phyloP scores from a whole-genome alignment of 2,797 vertebrate species.

The Morus bassanus region DNA sequence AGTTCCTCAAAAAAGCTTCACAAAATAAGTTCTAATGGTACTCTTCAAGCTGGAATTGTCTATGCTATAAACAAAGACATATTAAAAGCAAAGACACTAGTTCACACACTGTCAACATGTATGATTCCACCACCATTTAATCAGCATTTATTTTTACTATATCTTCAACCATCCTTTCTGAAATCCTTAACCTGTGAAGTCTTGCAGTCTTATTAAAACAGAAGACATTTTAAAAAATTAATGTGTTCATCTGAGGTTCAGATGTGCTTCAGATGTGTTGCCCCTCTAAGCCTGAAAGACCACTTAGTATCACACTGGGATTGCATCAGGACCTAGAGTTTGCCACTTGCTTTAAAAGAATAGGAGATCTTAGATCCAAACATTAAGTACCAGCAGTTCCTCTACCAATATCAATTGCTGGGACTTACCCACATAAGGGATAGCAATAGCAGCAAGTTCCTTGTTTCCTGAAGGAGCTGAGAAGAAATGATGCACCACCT shows the following conservation, averaged over 20 bases:
- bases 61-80: not conserved
- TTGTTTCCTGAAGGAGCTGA: not conserved
- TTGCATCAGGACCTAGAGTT: not conserved
- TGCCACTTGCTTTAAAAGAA: not conserved
- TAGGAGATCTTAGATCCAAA: not conserved
- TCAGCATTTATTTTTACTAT: not conserved
- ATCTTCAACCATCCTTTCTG: not conserved
- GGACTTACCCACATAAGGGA: not conserved
- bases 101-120: not conserved
- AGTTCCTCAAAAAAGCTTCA: not conserved
- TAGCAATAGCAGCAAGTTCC: not conserved
- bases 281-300: not conserved
- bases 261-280: rapidly evolving
- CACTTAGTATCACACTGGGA: not conserved
- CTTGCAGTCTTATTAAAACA: not conserved
- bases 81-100: not conserved
- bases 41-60: not conserved
- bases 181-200: not conserved
- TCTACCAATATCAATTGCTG: not conserved
- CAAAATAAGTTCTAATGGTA: not conserved
- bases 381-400: rapidly evolving
- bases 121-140: not conserved
- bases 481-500: rapidly evolving
- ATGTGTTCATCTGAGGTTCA: too few relatives aligned
- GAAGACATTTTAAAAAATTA: not conserved